A percentile compares a stretch with the other conserved stretches of the same genome.
These are phyloP conservation scores for Agrotis segetum DNA, from an alignment of 2,888 invertebrate species.

Conservation along the genomic window DNA sequence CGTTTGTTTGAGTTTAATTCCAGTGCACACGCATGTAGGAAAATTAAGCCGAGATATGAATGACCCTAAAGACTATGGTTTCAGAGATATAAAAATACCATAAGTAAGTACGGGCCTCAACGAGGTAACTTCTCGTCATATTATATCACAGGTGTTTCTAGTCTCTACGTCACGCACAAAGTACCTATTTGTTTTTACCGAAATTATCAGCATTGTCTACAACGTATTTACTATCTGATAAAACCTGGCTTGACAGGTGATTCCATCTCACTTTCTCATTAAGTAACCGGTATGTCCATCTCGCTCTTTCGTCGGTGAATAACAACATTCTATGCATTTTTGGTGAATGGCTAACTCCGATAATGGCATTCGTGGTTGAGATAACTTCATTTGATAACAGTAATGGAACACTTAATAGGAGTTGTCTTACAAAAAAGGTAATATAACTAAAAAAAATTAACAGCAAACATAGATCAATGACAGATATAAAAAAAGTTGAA, in stretches of 20 bases:
- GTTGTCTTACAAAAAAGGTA: conserved; percentile 41
- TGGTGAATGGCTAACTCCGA: conserved; percentile 57
- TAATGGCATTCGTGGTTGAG: conserved; percentile 44
- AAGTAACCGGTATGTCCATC: conserved; percentile 42
- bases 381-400: conserved; percentile 52
- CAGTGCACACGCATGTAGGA: neutral
- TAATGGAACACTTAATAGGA: conserved; percentile 46
- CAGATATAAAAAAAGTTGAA: conserved; percentile 55
- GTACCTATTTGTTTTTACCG: conserved; percentile 74
- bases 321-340: conserved; percentile 62
- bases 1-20: conserved; percentile 6
- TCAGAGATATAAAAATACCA: conserved; percentile 66
- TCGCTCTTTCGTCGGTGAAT: conserved; percentile 44
- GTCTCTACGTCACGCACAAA: conserved; percentile 65
- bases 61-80: conserved; percentile 67
- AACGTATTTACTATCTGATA: conserved; percentile 70
- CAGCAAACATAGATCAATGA: conserved; percentile 38
- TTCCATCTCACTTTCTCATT: conserved; percentile 40
- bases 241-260: conserved; percentile 63
- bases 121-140: conserved; percentile 73
- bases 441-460: conserved; percentile 35
- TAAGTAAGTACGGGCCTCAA: conserved; percentile 77
- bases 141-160: conserved; percentile 83
- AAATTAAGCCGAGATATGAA: neutral
- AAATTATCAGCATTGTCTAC: conserved; percentile 77